Base-by-base conservation (phyloP, 2,113 vertebrate species). In the Lates calcarifer region DNA sequence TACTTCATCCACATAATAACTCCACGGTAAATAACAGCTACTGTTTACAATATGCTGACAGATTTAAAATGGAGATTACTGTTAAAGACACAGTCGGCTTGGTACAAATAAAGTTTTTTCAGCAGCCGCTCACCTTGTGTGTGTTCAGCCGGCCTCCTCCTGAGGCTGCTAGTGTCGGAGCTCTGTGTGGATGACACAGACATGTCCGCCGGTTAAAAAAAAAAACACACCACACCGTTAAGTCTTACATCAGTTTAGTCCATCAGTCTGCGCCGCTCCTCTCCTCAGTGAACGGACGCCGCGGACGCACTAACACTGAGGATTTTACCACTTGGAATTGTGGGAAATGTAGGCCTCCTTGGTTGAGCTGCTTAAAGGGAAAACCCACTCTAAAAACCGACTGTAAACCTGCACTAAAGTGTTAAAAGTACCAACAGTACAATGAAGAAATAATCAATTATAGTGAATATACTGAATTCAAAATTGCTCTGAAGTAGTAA, bases 341-440 rank as follows among this genome's bases (percentile, higher is more conserved):
- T 93, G 94, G 94, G 94, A 77, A 90, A 75, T 91, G 92, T 87
- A 93, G 89, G 85, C 77, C 2, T 1, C 0, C 2, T 0, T 6
- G 2, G 6, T 18, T 13, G 15, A 14, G 12, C n/a, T 24, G 14
- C 37, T 66, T 68, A 53, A 76, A 80, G 72, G 14, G 22, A 26
- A 51, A 79, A 18, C n/a, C 18, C n/a, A n/a, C 29, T n/a, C 1
- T 22, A 41, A 49, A 49, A 49, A 22, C 33, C 33, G 39, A 47
- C 5, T 47, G 6, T 47, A 47, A 47, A 47, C 18, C 39, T 41
- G 11, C 39, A 41, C 39, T 41, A 10, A 6, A 51, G 2, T 17
- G 17, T 6, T 33, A 33, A 33, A 33, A 33, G 33, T 33, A 3
- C 45, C 1, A 5, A 47, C 17, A 45, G 14, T 45, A 45, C 13